Percentiles rank a stretch among this genome's conserved stretches.
These are phyloP conservation scores for Stercorarius parasiticus DNA, from an alignment of 2,113 vertebrate genomes.

Conservation along the genomic window DNA sequence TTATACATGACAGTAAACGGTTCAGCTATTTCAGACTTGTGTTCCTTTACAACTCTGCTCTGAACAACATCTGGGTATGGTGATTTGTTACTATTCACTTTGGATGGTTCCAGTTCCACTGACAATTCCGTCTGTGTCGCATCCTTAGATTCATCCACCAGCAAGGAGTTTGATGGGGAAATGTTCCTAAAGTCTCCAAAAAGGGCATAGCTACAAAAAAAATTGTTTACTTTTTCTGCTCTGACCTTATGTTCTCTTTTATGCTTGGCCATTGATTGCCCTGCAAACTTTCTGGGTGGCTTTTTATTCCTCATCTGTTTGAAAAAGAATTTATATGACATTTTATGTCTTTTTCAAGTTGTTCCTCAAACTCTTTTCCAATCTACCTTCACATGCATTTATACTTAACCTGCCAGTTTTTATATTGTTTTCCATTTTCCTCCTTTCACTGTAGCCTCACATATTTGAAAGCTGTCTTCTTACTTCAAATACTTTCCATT, in stretches of 20 bases:
- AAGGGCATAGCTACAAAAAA: neutral
- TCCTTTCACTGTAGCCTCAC: neutral
- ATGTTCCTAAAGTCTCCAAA: neutral
- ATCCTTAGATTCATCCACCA: neutral
- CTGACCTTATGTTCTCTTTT: neutral
- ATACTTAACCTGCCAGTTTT: neutral
- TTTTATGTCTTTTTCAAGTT: neutral
- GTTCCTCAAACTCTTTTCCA: neutral
- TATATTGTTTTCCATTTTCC: conserved; percentile 8
- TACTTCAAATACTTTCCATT: neutral
- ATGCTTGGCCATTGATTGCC: neutral
- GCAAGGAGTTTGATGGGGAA: neutral
- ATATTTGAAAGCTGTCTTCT: conserved; percentile 2
- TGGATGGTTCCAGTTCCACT: neutral
- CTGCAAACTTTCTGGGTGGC: neutral
- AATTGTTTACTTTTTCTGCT: neutral
- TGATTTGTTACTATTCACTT: neutral
- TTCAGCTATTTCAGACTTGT: neutral
- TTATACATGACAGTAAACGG: neutral
- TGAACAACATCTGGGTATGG: neutral
- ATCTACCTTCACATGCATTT: neutral
- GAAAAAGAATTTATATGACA: neutral
- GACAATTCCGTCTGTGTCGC: neutral
- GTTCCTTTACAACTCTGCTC: neutral
- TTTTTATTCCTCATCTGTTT: neutral